Percentiles rank a stretch among this genome's conserved stretches.
Evolutionary conservation across 2,888 invertebrate species (phyloP).

Genomic region (Tanaodytes sp.): DNA sequence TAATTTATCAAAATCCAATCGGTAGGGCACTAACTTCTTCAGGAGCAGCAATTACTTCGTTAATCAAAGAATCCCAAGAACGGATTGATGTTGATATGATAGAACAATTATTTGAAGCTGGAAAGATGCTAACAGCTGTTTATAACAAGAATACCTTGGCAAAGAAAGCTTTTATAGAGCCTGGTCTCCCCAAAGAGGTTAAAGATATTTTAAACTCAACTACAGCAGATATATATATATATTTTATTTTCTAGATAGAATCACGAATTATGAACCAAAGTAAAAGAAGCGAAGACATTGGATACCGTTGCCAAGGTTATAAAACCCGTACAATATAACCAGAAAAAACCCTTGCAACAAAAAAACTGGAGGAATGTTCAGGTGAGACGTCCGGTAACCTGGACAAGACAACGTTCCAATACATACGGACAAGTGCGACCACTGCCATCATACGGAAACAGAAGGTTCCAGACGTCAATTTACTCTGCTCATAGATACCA

Average conservation of each 20-base stretch:
- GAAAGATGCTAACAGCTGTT: constrained; percentile 7
- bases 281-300: constrained; percentile 21
- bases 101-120: constrained; percentile 16
- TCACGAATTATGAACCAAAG: constrained; percentile 9
- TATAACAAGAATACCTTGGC: constrained; percentile 2
- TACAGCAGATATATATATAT: constrained; percentile 9
- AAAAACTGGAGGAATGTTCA: constrained; percentile 22
- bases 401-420: constrained; percentile 7
- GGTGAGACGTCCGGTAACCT: constrained; percentile 18
- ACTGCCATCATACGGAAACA: constrained; percentile 9
- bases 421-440: constrained; percentile 10
- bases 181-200: constrained; percentile 10
- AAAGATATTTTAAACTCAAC: constrained; percentile 19
- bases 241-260: constrained; percentile 18
- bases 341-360: background rate
- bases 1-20: constrained; percentile 6
- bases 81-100: constrained; percentile 4
- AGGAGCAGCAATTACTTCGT: constrained; percentile 1
- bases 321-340: background rate
- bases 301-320: constrained; percentile 7
- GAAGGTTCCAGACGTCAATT: constrained; percentile 1
- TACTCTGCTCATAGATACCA: background rate
- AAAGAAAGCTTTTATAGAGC: constrained; percentile 13
- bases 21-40: constrained; percentile 14
- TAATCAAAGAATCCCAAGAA: constrained; percentile 1